Conservation (phyloP, 2,113 vertebrate species). For the Alosa alosa region DNA sequence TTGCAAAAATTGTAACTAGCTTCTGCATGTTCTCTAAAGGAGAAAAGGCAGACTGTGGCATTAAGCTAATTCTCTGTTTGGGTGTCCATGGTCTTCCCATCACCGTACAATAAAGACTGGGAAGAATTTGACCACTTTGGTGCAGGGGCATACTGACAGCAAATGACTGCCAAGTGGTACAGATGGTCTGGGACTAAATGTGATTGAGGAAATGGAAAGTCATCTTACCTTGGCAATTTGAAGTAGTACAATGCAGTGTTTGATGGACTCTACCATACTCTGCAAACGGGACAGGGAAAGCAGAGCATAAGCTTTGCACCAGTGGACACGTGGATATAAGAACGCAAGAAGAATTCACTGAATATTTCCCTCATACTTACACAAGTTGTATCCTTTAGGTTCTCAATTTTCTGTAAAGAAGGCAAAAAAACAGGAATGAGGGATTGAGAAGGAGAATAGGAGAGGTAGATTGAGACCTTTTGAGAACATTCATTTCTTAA, state of each 20-base stretch:
- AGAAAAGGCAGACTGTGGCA: background rate
- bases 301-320: background rate
- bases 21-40: background rate
- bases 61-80: background rate
- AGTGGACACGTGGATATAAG: background rate
- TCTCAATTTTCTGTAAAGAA: conserved; percentile 88
- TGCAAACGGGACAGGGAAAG: conserved; percentile 68
- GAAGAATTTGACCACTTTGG: background rate
- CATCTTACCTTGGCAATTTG: conserved; percentile 98
- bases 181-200: background rate
- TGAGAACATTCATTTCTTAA: background rate
- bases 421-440: conserved; percentile 35
- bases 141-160: background rate
- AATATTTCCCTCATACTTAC: conserved; percentile 75
- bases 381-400: conserved; percentile 95
- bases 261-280: conserved; percentile 99
- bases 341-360: background rate
- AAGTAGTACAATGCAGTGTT: conserved; percentile 99
- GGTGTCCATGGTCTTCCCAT: background rate
- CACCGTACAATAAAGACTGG: background rate
- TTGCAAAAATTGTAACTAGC: background rate
- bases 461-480: background rate
- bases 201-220: background rate
- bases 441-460: background rate
- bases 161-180: background rate